These are phyloP conservation scores for Ennomos erosarius DNA, from an alignment of 2,888 invertebrate species.

Conservation along the genomic window DNA sequence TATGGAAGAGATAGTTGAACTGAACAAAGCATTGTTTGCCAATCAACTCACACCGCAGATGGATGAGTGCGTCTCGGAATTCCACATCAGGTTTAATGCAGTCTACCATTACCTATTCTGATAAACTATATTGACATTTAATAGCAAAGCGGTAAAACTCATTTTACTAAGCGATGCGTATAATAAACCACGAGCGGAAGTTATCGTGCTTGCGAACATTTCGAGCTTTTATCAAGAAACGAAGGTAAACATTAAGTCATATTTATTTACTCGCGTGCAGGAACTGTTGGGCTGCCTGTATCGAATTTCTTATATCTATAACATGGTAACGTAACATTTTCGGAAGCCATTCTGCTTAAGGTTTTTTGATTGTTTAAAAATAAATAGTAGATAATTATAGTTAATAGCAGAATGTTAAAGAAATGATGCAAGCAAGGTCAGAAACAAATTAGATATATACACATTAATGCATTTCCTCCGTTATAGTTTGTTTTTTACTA, in stretches of 20 bases:
- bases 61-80: constrained; percentile 40
- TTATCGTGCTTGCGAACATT: constrained; percentile 56
- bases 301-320: constrained; percentile 28
- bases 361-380: not conserved
- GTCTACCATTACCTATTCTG: constrained; percentile 28
- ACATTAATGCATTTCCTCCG: not conserved
- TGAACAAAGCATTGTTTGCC: constrained; percentile 67
- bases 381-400: not conserved
- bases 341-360: constrained; percentile 1
- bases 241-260: constrained; percentile 34
- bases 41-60: constrained; percentile 66
- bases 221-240: constrained; percentile 57
- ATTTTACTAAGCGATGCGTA: constrained; percentile 32
- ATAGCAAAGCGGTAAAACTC: constrained; percentile 39
- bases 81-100: constrained; percentile 38
- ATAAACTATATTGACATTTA: constrained; percentile 46
- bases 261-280: constrained; percentile 41
- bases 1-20: constrained; percentile 46
- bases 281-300: constrained; percentile 31
- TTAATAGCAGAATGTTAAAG: constrained; percentile 6
- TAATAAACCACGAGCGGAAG: constrained; percentile 54
- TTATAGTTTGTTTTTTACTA: too few species aligned
- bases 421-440: not conserved
- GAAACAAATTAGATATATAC: not conserved
- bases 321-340: constrained; percentile 26